Percentiles rank a stretch among this genome's conserved stretches.
Evolutionary conservation across 1,140 invertebrate genomes (phyloP).

Genomic region (Trachymyrmex cornetzi): DNA sequence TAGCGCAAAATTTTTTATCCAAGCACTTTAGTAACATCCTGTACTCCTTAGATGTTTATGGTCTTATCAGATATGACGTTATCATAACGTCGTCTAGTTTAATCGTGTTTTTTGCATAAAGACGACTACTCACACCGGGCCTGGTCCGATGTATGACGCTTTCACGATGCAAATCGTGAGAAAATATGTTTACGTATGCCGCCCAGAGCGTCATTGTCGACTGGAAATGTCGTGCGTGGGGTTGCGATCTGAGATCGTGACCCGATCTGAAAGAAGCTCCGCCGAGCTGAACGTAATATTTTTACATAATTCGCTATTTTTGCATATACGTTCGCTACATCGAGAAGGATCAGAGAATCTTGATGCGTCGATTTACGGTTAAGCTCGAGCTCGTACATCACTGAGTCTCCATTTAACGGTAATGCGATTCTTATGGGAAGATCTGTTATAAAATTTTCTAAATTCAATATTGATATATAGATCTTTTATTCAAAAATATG

Average conservation of each 20-base stretch:
- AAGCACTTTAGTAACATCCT: neutral
- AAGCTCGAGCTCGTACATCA: conserved; percentile 21
- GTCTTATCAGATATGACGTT: conserved; percentile 39
- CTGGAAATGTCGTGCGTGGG: conserved; percentile 55
- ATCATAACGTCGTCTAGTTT: conserved; percentile 23
- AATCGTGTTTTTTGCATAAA: conserved; percentile 36
- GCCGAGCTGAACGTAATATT: conserved; percentile 36
- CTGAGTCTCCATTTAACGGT: conserved; percentile 44
- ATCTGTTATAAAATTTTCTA: neutral
- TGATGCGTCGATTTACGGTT: conserved; percentile 41
- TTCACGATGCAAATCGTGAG: conserved; percentile 53
- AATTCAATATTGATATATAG: neutral
- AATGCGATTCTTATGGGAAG: conserved; percentile 46
- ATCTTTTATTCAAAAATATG: neutral
- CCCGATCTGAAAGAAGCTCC: conserved; percentile 19
- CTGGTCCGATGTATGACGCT: neutral
- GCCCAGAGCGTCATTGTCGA: conserved; percentile 54
- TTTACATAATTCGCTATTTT: conserved; percentile 61
- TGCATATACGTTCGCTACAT: conserved; percentile 21
- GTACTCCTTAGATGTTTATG: neutral
- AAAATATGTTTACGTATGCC: conserved; percentile 39
- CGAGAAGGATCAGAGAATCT: neutral
- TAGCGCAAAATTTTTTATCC: neutral
- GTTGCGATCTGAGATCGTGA: conserved; percentile 45
- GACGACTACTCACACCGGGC: neutral